Conservation (phyloP, 2,113 vertebrate species). For the Melospiza melodia region DNA sequence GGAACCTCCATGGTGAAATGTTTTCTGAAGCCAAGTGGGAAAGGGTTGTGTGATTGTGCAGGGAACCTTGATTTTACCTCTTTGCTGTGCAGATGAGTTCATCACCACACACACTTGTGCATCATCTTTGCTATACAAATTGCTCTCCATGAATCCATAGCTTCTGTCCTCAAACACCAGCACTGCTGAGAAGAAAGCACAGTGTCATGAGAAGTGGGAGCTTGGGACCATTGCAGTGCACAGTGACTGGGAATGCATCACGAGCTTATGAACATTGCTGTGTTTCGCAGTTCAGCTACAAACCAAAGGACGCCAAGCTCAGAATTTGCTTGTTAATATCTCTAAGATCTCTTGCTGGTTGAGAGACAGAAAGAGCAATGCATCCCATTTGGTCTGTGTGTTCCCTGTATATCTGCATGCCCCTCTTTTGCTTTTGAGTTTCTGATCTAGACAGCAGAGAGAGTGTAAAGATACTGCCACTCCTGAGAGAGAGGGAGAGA, state of each 20-base stretch:
- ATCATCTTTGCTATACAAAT: not conserved
- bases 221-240: not conserved
- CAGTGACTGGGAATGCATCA: not conserved
- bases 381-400: not conserved
- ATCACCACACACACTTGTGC: not conserved
- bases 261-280: accelerated
- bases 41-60: not conserved
- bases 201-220: not conserved
- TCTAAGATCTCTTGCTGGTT: not conserved
- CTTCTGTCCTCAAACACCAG: not conserved
- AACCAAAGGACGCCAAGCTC: not conserved
- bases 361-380: not conserved
- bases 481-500: not conserved
- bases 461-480: not conserved
- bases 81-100: not conserved
- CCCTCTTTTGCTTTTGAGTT: not conserved
- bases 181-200: not conserved
- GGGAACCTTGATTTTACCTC: not conserved
- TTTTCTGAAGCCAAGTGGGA: not conserved
- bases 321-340: not conserved
- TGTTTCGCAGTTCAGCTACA: not conserved
- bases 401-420: not conserved
- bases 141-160: not conserved
- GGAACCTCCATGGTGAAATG: not conserved
- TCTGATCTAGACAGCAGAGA: not conserved